Conservation (phyloP, 1,140 invertebrate species). For the Monochamus saltuarius region DNA sequence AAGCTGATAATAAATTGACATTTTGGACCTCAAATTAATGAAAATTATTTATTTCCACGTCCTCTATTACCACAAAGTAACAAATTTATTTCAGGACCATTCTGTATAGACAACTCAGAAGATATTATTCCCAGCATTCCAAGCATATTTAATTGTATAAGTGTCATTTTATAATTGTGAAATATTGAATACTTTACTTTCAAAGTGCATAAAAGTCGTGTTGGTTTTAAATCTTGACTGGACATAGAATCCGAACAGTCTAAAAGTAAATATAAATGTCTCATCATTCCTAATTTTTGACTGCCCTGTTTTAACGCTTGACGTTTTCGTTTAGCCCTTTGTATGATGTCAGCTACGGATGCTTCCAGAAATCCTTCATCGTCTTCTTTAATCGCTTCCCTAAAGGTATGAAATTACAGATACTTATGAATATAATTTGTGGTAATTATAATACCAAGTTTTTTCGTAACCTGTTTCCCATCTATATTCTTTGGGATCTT, state of each 20-base stretch:
- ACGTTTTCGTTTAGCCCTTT: slow-evolving; percentile 80
- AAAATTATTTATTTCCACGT: too few relatives aligned
- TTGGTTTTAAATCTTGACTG: slow-evolving; percentile 93
- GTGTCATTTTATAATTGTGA: not conserved
- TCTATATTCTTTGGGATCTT: slow-evolving; percentile 88
- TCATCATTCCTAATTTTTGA: slow-evolving; percentile 92
- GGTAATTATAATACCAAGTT: slow-evolving; percentile 71
- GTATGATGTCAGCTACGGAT: slow-evolving; percentile 86
- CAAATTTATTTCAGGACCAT: too few relatives aligned
- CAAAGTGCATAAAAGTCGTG: slow-evolving; percentile 82
- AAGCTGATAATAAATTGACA: too few relatives aligned
- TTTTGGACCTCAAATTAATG: too few relatives aligned
- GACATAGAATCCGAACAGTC: slow-evolving; percentile 94
- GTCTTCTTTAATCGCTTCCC: slow-evolving; percentile 97
- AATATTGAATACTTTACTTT: slow-evolving; percentile 63
- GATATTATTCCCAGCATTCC: too few relatives aligned
- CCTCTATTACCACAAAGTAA: too few relatives aligned
- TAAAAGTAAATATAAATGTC: slow-evolving; percentile 88
- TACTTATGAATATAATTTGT: slow-evolving; percentile 16
- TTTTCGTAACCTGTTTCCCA: slow-evolving; percentile 98
- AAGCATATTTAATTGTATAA: too few relatives aligned
- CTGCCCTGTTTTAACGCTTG: slow-evolving; percentile 70
- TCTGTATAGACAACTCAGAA: too few relatives aligned
- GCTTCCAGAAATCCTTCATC: slow-evolving; percentile 88
- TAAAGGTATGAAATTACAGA: slow-evolving; percentile 49